A percentile compares a stretch with the other conserved stretches of the same genome.
Evolutionary conservation across 2,888 invertebrate species (phyloP).

Genomic region (Drosophila melanosoma): DNA sequence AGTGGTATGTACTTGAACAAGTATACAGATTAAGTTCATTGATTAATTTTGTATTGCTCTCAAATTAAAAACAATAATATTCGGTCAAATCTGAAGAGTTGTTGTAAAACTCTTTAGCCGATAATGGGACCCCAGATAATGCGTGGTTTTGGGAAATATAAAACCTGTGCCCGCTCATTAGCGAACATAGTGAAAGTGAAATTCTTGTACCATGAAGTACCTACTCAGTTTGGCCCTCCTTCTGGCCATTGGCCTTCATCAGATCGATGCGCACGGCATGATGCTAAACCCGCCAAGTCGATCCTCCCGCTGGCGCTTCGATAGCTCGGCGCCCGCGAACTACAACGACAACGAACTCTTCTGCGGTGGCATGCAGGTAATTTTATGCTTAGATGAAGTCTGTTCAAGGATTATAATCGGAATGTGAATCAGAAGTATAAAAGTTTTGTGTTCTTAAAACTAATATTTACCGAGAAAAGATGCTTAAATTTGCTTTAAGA

Average conservation of each 20-base stretch:
- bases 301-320: slow-evolving; percentile 86
- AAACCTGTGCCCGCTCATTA: slow-evolving; percentile 13
- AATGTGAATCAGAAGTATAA: not conserved
- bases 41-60: slow-evolving; percentile 11
- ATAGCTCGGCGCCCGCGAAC: slow-evolving; percentile 85
- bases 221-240: slow-evolving; percentile 51
- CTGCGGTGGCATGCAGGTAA: slow-evolving; percentile 86
- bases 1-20: slow-evolving; percentile 1
- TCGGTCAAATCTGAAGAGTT: slow-evolving; percentile 41
- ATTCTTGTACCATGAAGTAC: slow-evolving; percentile 58
- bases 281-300: slow-evolving; percentile 86
- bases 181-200: slow-evolving; percentile 64
- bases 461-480: not conserved
- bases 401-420: not conserved
- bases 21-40: slow-evolving; percentile 34
- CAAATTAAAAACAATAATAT: slow-evolving; percentile 41
- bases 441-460: not conserved
- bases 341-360: slow-evolving; percentile 86
- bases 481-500: no score
- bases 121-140: slow-evolving; percentile 44
- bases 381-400: slow-evolving; percentile 28
- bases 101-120: slow-evolving; percentile 63
- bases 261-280: slow-evolving; percentile 86
- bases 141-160: slow-evolving; percentile 29
- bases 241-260: slow-evolving; percentile 58